phyloP scores from a whole-genome alignment of 2,797 vertebrate species.

The Etheostoma perlongum region DNA sequence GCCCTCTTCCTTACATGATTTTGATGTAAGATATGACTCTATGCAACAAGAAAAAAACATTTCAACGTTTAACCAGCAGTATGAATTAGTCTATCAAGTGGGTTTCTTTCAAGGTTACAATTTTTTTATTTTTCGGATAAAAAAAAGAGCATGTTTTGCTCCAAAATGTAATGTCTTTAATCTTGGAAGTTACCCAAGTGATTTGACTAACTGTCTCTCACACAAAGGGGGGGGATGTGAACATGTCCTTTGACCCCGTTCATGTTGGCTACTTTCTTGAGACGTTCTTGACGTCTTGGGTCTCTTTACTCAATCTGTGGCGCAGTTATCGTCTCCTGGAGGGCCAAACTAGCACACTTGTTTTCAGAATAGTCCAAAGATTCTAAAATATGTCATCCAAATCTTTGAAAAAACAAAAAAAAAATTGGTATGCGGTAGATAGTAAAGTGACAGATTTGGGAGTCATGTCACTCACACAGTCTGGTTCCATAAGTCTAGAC shows the following conservation, averaged over 20 bases:
- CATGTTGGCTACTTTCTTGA: slow-evolving; percentile 14
- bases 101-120: not conserved
- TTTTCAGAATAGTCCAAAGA: slow-evolving; percentile 40
- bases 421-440: not conserved
- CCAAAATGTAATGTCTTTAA: not conserved
- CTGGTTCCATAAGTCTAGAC: slow-evolving; percentile 9
- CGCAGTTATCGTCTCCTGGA: slow-evolving; percentile 26
- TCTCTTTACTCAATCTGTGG: slow-evolving; percentile 31
- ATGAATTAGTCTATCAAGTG: not conserved
- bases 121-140: not conserved
- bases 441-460: slow-evolving; percentile 17
- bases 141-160: not conserved
- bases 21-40: not conserved
- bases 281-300: slow-evolving; percentile 7
- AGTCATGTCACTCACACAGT: slow-evolving; percentile 10
- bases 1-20: not conserved
- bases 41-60: not conserved
- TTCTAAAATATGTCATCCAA: slow-evolving; percentile 9
- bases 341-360: slow-evolving; percentile 49
- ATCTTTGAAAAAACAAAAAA: slow-evolving; percentile 9
- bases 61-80: not conserved
- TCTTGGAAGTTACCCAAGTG: not conserved
- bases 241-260: slow-evolving; percentile 24
- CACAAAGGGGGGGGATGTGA: slow-evolving; percentile 4
- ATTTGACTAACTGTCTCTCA: not conserved